These are phyloP conservation scores for Tadarida brasiliensis DNA, from an alignment of 2,797 vertebrate genomes.

Conservation along the genomic window DNA sequence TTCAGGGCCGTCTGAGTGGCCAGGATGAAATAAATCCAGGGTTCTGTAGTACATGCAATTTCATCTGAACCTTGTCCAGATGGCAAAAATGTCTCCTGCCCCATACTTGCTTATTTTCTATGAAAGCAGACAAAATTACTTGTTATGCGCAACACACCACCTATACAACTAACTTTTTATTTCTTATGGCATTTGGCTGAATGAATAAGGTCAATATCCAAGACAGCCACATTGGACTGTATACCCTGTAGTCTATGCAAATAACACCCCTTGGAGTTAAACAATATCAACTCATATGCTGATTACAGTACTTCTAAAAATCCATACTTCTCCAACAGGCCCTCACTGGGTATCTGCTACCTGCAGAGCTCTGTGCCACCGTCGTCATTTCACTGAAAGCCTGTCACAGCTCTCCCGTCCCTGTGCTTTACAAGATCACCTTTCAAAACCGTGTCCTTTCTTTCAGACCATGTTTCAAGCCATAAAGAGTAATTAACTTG, in stretches of 20 bases:
- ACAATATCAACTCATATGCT: neutral
- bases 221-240: neutral
- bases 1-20: constrained; percentile 56
- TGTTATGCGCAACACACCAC: neutral
- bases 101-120: constrained; percentile 43
- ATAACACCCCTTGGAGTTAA: neutral
- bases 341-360: neutral
- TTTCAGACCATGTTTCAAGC: neutral
- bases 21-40: constrained; percentile 26
- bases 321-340: neutral
- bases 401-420: neutral
- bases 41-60: constrained; percentile 52
- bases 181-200: neutral
- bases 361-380: rapidly evolving
- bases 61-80: constrained; percentile 44
- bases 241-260: neutral
- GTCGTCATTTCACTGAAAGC: neutral
- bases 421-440: neutral
- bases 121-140: constrained; percentile 18
- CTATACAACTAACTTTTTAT: constrained; percentile 1
- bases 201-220: neutral
- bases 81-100: neutral
- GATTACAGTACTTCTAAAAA: neutral
- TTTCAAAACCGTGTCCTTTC: neutral
- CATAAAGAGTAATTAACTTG: neutral